Evolutionary conservation across 2,888 invertebrate genomes (phyloP), one percentile per base, ranked within the genome.

Genomic region (Drosophila mimica): DNA sequence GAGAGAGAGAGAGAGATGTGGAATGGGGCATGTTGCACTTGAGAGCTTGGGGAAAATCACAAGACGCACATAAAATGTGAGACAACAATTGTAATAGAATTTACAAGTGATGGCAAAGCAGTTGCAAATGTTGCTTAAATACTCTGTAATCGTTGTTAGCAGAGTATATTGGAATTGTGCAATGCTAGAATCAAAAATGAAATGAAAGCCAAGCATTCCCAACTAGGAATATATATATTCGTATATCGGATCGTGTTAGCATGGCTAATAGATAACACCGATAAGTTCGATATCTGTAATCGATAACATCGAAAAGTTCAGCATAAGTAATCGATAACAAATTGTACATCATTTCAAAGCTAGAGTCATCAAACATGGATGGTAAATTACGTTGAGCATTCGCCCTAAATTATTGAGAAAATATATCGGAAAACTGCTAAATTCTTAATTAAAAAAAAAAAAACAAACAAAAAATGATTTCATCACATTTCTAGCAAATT

Each of bases 51-150:
- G 66, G 64, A 79, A 83, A 83, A 65, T 83, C 83, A 70, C 82
- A 83, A 70, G 84, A 76, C 83, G 81, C 83, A 77, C 83, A 82
- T 86, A 86, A 77, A 79, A 85, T 73, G 70, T 68, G 63, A 78
- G 63, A 66, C 72, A 70, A 69, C 46, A 63, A 69, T 34, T 68
- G 36, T 36, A 74, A 61, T 70, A 61, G 70, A 79, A 79, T 74
- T 63, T 64, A 31, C 49, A 58, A 79, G 60, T 48, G 25, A 43
- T 20, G 20, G 48, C 36, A n/a, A 28, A n/a, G 46, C 30, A 48
- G 62, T 60, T 43, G 48, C n/a, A 48, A 25, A 11, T 20, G 25
- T 33, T n/a, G 25, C 46, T 25, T 25, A 15, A 15, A 25, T 15
- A 46, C 46, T 25, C 25, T 15, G 46, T 25, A 4, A 2, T 4